phyloP scores from a whole-genome alignment of 2,797 vertebrate genomes.

The Gallinago stenura region DNA sequence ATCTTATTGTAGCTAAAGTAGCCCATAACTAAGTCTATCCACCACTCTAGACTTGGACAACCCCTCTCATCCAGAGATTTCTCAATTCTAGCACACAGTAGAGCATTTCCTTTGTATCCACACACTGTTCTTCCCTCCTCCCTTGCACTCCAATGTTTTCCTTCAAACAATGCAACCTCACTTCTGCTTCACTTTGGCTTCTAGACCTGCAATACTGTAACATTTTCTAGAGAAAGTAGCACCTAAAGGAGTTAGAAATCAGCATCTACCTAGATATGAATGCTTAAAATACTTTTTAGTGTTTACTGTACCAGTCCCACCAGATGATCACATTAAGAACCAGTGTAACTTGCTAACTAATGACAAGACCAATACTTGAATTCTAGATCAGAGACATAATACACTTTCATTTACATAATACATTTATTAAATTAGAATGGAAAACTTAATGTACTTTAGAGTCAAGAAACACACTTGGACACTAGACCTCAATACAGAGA shows the following conservation, averaged over 20 bases:
- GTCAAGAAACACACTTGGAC: conserved; percentile 71
- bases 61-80: background rate
- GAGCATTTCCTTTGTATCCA: background rate
- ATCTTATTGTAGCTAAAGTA: background rate
- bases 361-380: background rate
- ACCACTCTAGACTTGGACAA: background rate
- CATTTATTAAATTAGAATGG: conserved; percentile 82
- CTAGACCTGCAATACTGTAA: background rate
- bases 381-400: background rate
- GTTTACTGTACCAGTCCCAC: background rate
- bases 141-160: rapidly evolving
- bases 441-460: conserved; percentile 74
- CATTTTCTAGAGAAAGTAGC: background rate
- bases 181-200: background rate
- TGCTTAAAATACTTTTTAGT: background rate
- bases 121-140: background rate
- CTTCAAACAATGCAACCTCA: background rate
- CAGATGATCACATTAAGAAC: background rate
- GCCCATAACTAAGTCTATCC: background rate
- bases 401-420: conserved; percentile 56
- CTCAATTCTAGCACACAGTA: background rate
- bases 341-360: background rate
- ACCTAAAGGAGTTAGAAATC: background rate
- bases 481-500: conserved; percentile 53
- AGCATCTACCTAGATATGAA: background rate